Percentiles rank a stretch among this genome's conserved stretches.
Evolutionary conservation across 2,113 vertebrate species (phyloP).

Genomic region (Ornithorhynchus anatinus): DNA sequence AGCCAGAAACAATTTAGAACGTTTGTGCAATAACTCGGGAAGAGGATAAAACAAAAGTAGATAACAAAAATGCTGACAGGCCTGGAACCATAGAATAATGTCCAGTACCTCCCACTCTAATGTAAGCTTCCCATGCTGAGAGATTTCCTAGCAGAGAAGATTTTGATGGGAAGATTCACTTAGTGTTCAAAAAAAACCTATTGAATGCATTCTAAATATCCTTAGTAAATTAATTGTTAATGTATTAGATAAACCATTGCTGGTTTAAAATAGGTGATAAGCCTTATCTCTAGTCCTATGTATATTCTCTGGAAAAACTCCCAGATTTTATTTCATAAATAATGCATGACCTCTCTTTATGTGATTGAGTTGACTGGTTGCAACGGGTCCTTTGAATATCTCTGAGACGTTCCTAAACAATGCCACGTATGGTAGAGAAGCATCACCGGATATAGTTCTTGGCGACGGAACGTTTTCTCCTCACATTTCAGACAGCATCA

Average conservation of each 20-base stretch:
- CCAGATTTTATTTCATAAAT: conserved; percentile 68
- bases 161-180: conserved; percentile 60
- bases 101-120: conserved; percentile 21
- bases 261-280: conserved; percentile 70
- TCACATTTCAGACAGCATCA: conserved; percentile 37
- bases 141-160: conserved; percentile 44
- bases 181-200: conserved; percentile 48
- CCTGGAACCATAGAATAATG: conserved; percentile 28
- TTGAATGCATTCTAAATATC: conserved; percentile 39
- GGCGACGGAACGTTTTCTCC: conserved; percentile 26
- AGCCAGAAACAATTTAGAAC: conserved; percentile 21
- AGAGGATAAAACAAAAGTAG: conserved; percentile 26
- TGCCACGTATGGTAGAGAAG: conserved; percentile 25
- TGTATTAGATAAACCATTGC: conserved; percentile 60
- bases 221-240: conserved; percentile 65
- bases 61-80: conserved; percentile 57
- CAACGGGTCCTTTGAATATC: conserved; percentile 38
- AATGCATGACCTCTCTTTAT: conserved; percentile 58
- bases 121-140: conserved; percentile 35
- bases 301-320: conserved; percentile 67
- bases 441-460: conserved; percentile 26
- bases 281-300: conserved; percentile 33
- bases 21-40: conserved; percentile 21
- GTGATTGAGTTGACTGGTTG: conserved; percentile 53
- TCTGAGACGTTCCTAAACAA: conserved; percentile 44